Evolutionary conservation across 1,140 invertebrate genomes (phyloP).

Genomic region (Rhysida immarginata): DNA sequence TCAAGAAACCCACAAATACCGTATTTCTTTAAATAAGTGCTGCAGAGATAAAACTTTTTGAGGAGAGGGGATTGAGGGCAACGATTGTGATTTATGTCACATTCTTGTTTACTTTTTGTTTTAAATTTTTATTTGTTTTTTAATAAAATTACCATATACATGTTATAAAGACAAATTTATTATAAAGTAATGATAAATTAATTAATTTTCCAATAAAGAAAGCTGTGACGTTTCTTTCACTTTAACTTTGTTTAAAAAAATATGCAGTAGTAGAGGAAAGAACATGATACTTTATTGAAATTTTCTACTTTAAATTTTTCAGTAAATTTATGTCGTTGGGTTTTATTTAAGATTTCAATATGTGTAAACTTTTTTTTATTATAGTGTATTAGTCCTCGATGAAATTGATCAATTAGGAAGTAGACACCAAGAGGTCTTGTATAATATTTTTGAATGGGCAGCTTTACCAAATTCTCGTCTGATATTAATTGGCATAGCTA

Average conservation of each 20-base stretch:
- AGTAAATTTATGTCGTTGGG: neutral
- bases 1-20: too few relatives aligned
- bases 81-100: too few relatives aligned
- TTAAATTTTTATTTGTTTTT: too few relatives aligned
- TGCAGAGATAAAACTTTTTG: too few relatives aligned
- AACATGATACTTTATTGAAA: neutral
- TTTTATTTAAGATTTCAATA: neutral
- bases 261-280: neutral
- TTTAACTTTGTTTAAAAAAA: neutral
- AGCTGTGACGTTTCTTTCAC: neutral
- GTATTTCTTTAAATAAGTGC: too few relatives aligned
- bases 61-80: too few relatives aligned
- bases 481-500: constrained; percentile 82
- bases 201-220: too few relatives aligned
- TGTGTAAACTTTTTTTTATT: constrained; percentile 31
- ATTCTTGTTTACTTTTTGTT: too few relatives aligned
- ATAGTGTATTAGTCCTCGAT: constrained; percentile 74
- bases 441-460: constrained; percentile 89
- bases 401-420: constrained; percentile 86
- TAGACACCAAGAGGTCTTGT: constrained; percentile 72
- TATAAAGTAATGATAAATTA: too few relatives aligned
- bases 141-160: too few relatives aligned
- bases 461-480: constrained; percentile 47
- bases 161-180: too few relatives aligned
- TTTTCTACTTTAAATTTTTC: neutral